phyloP scores from a whole-genome alignment of 2,113 vertebrate species.

The Bettongia penicillata region DNA sequence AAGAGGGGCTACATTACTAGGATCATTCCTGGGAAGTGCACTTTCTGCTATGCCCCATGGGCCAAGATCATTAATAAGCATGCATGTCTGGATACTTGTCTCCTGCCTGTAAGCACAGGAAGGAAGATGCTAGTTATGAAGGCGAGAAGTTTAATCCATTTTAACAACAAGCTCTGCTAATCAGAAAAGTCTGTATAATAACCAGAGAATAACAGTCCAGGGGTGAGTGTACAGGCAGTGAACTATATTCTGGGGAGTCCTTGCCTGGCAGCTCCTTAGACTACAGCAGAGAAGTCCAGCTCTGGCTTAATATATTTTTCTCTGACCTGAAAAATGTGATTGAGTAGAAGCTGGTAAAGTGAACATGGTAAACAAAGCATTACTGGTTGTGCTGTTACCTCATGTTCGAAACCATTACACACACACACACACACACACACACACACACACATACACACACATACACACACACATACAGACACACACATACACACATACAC shows the following conservation, averaged over 20 bases:
- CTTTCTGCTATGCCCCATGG: background rate
- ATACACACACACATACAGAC: too few species aligned
- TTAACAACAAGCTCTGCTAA: background rate
- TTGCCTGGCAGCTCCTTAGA: background rate
- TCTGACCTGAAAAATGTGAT: background rate
- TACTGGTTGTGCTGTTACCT: background rate
- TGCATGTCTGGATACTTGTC: background rate
- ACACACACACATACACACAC: too few species aligned
- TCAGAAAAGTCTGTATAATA: background rate
- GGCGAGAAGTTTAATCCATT: background rate
- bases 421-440: background rate
- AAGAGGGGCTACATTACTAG: background rate
- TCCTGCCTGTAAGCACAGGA: background rate
- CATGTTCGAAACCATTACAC: background rate
- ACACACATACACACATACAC: too few species aligned
- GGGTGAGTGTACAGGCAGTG: background rate
- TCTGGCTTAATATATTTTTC: background rate
- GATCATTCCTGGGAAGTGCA: background rate
- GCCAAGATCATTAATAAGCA: background rate
- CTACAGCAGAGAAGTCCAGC: background rate
- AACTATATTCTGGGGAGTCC: background rate
- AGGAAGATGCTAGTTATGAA: background rate
- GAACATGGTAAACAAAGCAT: background rate
- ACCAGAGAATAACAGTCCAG: background rate
- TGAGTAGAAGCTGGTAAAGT: background rate